phyloP scores from a whole-genome alignment of 2,888 invertebrate genomes.

The Auanema sp. region DNA sequence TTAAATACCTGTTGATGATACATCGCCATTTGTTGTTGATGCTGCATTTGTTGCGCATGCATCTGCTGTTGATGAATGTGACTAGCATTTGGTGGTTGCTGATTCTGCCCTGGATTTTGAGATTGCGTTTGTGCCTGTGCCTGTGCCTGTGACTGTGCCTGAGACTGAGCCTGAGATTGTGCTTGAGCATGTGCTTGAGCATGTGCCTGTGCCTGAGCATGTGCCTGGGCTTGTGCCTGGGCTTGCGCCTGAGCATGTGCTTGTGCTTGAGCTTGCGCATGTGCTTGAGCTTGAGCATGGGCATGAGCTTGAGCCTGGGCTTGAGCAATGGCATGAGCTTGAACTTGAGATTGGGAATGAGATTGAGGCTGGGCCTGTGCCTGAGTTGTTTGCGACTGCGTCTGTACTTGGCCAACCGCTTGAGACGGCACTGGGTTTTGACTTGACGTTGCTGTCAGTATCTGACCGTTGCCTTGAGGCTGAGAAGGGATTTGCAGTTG shows the following conservation, averaged over 20 bases:
- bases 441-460: background rate
- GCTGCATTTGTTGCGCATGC: too few relatives aligned
- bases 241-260: constrained; percentile 16
- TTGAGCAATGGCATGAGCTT: background rate
- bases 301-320: background rate
- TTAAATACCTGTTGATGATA: too few relatives aligned
- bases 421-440: background rate
- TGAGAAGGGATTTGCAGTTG: background rate
- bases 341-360: too few relatives aligned
- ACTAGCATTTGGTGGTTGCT: background rate
- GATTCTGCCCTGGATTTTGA: background rate
- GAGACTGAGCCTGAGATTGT: background rate
- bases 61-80: too few relatives aligned
- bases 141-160: background rate
- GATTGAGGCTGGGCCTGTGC: background rate
- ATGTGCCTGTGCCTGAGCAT: constrained; percentile 9
- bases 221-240: background rate
- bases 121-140: constrained; percentile 1
- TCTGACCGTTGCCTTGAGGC: background rate
- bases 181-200: constrained; percentile 11
- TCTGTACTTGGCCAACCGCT: background rate
- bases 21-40: too few relatives aligned
- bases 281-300: constrained; percentile 5
- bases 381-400: constrained; percentile 10
- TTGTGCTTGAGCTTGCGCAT: constrained; percentile 11